Percentiles rank a stretch among this genome's conserved stretches.
These are phyloP conservation scores for Zaprionus inermis DNA, from an alignment of 1,140 invertebrate species.

Conservation along the genomic window DNA sequence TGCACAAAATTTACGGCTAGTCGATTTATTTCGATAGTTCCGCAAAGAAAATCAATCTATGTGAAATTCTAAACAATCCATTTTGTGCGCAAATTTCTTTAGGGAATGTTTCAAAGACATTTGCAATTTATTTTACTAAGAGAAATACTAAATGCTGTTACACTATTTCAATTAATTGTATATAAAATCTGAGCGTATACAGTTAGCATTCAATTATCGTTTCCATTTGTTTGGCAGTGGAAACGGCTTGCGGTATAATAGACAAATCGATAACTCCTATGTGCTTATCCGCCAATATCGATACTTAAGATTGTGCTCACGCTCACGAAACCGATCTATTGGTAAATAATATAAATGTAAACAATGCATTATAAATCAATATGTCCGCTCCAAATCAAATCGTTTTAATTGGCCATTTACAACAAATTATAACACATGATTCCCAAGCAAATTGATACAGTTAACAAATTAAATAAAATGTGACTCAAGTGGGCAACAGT, in stretches of 20 bases:
- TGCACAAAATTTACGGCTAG: constrained; percentile 13
- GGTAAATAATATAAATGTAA: background rate
- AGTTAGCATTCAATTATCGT: background rate
- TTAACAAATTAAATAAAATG: constrained; percentile 71
- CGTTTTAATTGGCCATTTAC: constrained; percentile 9
- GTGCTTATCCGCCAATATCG: background rate
- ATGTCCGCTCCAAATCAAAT: constrained; percentile 16
- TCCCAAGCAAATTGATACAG: constrained; percentile 56
- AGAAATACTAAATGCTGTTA: background rate
- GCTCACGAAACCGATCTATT: background rate
- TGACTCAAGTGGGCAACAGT: constrained; percentile 59
- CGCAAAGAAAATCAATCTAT: constrained; percentile 12
- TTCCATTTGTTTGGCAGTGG: background rate
- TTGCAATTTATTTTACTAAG: background rate
- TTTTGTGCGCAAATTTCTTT: background rate
- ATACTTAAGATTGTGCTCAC: background rate
- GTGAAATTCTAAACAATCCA: constrained; percentile 3
- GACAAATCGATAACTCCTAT: background rate
- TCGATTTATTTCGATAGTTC: constrained; percentile 30
- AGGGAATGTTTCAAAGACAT: background rate
- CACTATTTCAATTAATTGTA: background rate
- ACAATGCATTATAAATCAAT: background rate
- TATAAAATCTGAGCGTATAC: no score
- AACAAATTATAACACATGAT: constrained; percentile 30
- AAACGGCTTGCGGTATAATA: background rate